Evolutionary conservation across 2,113 vertebrate genomes (phyloP).

Genomic region (Loxodonta africana): DNA sequence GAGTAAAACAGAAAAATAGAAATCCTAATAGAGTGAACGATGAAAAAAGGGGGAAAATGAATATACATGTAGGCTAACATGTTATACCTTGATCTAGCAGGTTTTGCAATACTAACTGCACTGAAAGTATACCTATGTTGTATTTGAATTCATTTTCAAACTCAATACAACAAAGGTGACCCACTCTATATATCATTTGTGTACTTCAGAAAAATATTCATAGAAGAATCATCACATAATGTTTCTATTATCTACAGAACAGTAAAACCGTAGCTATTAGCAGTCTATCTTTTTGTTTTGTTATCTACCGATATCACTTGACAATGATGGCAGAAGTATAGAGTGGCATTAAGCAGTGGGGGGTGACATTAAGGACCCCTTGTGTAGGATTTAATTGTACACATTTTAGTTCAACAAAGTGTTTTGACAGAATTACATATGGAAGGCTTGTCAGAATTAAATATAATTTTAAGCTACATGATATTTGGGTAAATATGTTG

Average conservation of each 20-base stretch:
- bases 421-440: not conserved
- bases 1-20: slow-evolving; percentile 25
- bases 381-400: not conserved
- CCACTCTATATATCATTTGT: not conserved
- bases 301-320: not conserved
- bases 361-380: not conserved
- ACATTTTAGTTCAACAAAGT: slow-evolving; percentile 42
- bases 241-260: not conserved
- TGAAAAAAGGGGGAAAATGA: not conserved
- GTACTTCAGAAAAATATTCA: not conserved
- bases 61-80: not conserved
- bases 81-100: not conserved
- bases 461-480: slow-evolving; percentile 48
- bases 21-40: not conserved
- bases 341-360: not conserved
- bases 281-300: not conserved
- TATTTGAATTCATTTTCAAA: slow-evolving; percentile 39
- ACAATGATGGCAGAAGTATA: not conserved
- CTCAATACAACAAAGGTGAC: not conserved
- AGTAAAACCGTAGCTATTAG: not conserved
- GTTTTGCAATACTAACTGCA: slow-evolving; percentile 18
- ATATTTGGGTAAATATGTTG: slow-evolving; percentile 43
- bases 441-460: not conserved
- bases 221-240: not conserved
- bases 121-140: not conserved